Percentiles rank a stretch among this genome's conserved stretches.
phyloP scores from a whole-genome alignment of 2,797 vertebrate species.

The Enteromius viviparus region DNA sequence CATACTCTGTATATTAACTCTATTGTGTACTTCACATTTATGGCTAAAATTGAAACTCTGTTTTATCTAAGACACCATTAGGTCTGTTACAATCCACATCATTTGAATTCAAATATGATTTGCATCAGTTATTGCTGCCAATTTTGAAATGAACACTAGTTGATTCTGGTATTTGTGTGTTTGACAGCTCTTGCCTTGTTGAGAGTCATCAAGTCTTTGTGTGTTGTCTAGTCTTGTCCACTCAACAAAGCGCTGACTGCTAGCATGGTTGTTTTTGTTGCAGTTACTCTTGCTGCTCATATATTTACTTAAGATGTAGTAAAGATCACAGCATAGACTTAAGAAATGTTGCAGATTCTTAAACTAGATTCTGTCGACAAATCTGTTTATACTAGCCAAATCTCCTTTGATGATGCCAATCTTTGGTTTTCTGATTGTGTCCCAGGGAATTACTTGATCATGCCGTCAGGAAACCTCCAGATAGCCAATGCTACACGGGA shows the following conservation, averaged over 20 bases:
- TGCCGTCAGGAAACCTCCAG: slow-evolving; percentile 98
- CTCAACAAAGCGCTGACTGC: slow-evolving; percentile 26
- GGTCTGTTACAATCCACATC: slow-evolving; percentile 69
- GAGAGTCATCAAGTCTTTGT: slow-evolving; percentile 24
- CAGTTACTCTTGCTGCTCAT: slow-evolving; percentile 13
- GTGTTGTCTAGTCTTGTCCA: slow-evolving; percentile 43
- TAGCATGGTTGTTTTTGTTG: slow-evolving; percentile 2
- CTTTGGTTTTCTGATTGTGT: not conserved
- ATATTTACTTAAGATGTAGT: slow-evolving; percentile 19
- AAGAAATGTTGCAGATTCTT: slow-evolving; percentile 2
- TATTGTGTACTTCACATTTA: slow-evolving; percentile 20
- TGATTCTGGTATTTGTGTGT: slow-evolving; percentile 70
- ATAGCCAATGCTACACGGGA: slow-evolving; percentile 95
- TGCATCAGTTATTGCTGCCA: slow-evolving; percentile 71
- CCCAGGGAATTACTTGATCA: slow-evolving; percentile 96
- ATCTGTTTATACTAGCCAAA: not conserved
- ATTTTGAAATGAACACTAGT: slow-evolving; percentile 54
- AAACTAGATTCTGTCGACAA: not conserved
- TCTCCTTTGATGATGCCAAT: not conserved
- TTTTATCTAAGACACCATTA: slow-evolving; percentile 68
- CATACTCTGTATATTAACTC: not conserved
- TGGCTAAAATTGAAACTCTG: not conserved
- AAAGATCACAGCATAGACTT: slow-evolving; percentile 17
- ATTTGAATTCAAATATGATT: slow-evolving; percentile 69
- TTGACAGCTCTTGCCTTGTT: slow-evolving; percentile 68